phyloP scores from a whole-genome alignment of 2,797 vertebrate species.

The Gymnopithys bicolor region DNA sequence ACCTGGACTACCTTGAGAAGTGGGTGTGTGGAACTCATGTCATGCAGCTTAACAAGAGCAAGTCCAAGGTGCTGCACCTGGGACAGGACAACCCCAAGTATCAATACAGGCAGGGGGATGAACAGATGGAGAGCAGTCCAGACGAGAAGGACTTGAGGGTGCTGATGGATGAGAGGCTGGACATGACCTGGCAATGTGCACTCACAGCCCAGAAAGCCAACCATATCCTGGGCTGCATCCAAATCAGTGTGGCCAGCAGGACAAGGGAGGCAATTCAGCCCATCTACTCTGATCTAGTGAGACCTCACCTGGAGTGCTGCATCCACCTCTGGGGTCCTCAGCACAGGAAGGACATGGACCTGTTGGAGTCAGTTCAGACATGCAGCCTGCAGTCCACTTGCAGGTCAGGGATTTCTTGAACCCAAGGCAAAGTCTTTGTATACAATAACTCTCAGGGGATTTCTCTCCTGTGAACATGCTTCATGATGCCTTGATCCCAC shows the following conservation, averaged over 20 bases:
- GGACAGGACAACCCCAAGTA: rapidly evolving
- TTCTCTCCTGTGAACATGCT: neutral
- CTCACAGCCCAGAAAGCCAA: neutral
- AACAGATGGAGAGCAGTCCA: neutral
- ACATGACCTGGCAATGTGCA: rapidly evolving
- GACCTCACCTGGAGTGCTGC: neutral
- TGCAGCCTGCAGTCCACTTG: neutral
- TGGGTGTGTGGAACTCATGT: rapidly evolving
- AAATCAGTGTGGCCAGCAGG: rapidly evolving
- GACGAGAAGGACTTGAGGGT: neutral
- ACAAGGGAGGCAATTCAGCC: neutral
- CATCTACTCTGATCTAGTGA: neutral
- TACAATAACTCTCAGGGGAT: neutral
- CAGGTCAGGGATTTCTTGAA: neutral
- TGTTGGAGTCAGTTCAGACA: rapidly evolving
- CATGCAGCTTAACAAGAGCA: neutral
- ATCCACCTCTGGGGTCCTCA: neutral
- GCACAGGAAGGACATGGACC: neutral
- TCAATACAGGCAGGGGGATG: neutral
- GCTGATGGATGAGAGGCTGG: neutral
- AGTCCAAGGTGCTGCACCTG: neutral
- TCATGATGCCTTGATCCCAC: neutral
- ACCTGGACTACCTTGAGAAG: neutral
- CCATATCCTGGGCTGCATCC: rapidly evolving
- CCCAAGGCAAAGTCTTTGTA: neutral